These are phyloP conservation scores for Philaethria dido DNA, from an alignment of 2,888 invertebrate species.

Conservation along the genomic window DNA sequence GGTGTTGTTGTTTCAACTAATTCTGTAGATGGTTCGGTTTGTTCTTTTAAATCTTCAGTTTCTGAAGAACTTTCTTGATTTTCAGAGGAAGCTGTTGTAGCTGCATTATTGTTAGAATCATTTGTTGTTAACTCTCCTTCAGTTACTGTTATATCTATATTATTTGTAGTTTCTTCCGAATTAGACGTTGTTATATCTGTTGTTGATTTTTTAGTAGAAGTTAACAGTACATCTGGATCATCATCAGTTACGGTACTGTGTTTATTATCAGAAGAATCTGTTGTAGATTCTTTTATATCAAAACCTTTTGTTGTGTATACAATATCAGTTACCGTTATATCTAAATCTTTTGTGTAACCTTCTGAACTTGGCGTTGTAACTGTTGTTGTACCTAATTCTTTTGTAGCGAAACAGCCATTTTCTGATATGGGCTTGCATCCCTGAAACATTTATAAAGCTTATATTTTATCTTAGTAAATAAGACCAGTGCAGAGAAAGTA, in stretches of 20 bases:
- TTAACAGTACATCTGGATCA: not conserved
- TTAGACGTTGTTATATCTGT: not conserved
- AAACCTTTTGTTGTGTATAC: not conserved
- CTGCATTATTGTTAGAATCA: not conserved
- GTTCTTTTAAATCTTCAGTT: not conserved
- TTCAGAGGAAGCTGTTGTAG: not conserved
- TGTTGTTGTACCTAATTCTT: not conserved
- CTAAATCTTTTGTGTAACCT: not conserved
- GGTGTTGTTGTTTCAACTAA: conserved; percentile 4
- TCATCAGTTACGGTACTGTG: not conserved
- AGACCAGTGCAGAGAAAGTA: too few species aligned
- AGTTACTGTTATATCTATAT: not conserved
- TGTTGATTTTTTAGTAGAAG: conserved; percentile 6
- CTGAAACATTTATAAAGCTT: not conserved
- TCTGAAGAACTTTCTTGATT: too few species aligned
- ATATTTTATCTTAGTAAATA: not conserved
- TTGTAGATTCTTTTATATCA: not conserved
- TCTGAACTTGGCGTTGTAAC: not conserved
- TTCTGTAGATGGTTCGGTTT: not conserved
- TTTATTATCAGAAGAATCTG: not conserved
- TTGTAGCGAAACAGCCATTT: conserved; percentile 3
- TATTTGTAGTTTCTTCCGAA: not conserved
- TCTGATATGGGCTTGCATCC: conserved; percentile 6
- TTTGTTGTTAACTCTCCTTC: not conserved
- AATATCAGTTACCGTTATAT: not conserved